These are phyloP conservation scores for Centrocercus urophasianus DNA, from an alignment of 2,113 vertebrate species.

Conservation along the genomic window DNA sequence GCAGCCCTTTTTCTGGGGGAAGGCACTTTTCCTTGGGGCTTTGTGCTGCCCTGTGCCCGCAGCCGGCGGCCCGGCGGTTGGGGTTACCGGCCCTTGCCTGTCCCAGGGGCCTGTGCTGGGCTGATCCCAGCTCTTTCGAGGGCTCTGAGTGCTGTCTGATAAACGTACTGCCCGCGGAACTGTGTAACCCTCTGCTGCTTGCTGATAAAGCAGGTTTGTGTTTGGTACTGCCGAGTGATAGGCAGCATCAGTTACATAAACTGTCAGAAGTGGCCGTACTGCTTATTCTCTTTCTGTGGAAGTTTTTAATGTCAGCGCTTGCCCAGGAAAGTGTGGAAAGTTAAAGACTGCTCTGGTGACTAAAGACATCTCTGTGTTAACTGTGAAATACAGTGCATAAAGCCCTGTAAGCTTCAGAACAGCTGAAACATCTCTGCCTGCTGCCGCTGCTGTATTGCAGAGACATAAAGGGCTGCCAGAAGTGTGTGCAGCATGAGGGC, in stretches of 20 bases:
- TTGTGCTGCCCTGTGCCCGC: too few species aligned
- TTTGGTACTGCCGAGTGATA: not conserved
- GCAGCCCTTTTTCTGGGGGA: not conserved
- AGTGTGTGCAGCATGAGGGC: not conserved
- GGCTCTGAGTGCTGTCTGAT: accelerated
- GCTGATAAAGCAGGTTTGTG: not conserved
- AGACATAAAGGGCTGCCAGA: not conserved
- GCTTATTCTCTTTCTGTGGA: not conserved
- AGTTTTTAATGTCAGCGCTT: not conserved
- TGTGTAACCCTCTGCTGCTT: not conserved
- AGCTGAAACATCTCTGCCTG: not conserved
- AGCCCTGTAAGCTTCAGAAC: not conserved
- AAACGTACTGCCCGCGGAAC: accelerated
- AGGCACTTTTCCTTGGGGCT: not conserved
- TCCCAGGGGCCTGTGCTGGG: not conserved
- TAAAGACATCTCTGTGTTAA: not conserved
- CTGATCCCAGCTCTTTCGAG: not conserved
- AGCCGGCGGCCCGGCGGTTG: too few species aligned
- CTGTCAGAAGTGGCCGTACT: not conserved
- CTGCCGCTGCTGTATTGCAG: not conserved
- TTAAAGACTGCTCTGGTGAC: not conserved
- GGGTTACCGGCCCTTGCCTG: too few species aligned
- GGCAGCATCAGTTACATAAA: accelerated
- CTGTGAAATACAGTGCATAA: not conserved
- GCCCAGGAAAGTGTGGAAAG: not conserved